phyloP scores from a whole-genome alignment of 2,113 vertebrate genomes.

The Ammodytes dubius region DNA sequence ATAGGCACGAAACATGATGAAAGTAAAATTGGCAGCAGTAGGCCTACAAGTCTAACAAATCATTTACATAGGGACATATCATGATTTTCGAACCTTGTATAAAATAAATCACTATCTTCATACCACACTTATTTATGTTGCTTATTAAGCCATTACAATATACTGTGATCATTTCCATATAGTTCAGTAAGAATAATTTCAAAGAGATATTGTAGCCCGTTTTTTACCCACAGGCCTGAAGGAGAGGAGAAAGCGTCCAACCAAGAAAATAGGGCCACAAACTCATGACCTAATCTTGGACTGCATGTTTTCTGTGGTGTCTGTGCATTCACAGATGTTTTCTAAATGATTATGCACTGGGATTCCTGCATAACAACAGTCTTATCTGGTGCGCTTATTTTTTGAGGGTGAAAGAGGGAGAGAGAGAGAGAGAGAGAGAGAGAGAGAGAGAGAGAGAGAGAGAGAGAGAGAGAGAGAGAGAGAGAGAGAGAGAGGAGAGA shows the following conservation, averaged over 20 bases:
- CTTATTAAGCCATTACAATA: no score
- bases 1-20: background rate
- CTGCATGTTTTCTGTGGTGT: background rate
- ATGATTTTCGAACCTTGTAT: no score
- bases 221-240: no score
- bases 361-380: constrained; percentile 1
- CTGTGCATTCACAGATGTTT: constrained; percentile 7
- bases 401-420: background rate
- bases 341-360: constrained; percentile 2
- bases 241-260: no score
- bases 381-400: constrained; percentile 8
- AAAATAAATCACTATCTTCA: no score
- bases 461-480: background rate
- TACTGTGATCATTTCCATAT: no score
- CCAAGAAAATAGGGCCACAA: background rate
- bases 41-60: no score
- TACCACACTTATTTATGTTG: no score
- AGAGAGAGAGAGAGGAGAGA: background rate
- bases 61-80: background rate
- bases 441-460: background rate
- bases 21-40: background rate
- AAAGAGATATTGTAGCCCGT: no score
- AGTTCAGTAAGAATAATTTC: no score
- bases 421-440: background rate
- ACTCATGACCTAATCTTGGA: background rate